Conservation (phyloP, 2,888 invertebrate species). For the Microctonus aethiopoides region DNA sequence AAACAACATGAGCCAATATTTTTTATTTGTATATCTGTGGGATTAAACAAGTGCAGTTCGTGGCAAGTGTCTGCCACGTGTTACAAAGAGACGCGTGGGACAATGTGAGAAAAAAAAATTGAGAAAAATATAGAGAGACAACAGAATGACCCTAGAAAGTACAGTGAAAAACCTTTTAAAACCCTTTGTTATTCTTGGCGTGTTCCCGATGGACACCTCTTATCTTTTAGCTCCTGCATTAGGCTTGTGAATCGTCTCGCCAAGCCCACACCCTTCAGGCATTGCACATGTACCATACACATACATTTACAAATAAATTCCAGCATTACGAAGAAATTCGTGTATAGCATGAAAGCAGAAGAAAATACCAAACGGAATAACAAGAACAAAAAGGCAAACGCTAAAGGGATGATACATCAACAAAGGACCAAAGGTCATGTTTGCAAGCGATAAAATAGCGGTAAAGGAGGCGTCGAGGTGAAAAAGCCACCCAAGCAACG, state of each 20-base stretch:
- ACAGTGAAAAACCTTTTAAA: constrained; percentile 55
- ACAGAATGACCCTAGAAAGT: neutral
- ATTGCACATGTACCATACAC: constrained; percentile 22
- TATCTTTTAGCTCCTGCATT: constrained; percentile 52
- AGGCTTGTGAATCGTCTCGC: constrained; percentile 58
- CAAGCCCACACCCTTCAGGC: constrained; percentile 39
- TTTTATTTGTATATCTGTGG: neutral
- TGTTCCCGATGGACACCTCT: constrained; percentile 57
- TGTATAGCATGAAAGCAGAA: constrained; percentile 22
- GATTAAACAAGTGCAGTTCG: constrained; percentile 14
- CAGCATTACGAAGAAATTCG: constrained; percentile 23
- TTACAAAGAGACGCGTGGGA: constrained; percentile 24
- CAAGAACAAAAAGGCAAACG: constrained; percentile 27
- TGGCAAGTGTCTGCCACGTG: constrained; percentile 20
- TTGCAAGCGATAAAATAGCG: constrained; percentile 28
- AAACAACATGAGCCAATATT: no score
- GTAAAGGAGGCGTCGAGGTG: constrained; percentile 30
- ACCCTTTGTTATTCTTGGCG: constrained; percentile 56
- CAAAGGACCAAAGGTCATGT: constrained; percentile 26
- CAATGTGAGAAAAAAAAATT: neutral
- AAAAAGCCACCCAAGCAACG: constrained; percentile 36
- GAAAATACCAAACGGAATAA: constrained; percentile 39
- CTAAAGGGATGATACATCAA: constrained; percentile 28
- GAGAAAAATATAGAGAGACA: constrained; percentile 14
- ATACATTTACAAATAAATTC: constrained; percentile 38